Evolutionary conservation across 2,113 vertebrate species (phyloP).

Genomic region (Aix galericulata): DNA sequence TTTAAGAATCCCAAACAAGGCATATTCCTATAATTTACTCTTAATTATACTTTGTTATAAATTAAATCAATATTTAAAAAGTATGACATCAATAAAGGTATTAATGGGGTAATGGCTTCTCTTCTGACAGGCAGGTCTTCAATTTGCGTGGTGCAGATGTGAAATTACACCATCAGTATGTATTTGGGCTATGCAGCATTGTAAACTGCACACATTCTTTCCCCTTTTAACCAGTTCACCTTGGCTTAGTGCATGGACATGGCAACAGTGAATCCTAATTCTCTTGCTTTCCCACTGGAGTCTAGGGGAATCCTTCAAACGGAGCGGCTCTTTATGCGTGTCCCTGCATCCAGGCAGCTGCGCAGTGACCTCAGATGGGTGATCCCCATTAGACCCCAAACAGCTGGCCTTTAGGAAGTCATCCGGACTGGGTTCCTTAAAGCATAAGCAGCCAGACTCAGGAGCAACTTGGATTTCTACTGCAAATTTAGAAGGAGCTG

Average conservation of each 20-base stretch:
- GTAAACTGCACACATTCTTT: not conserved
- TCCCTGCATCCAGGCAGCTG: not conserved
- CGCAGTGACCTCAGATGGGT: not conserved
- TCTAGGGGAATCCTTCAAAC: not conserved
- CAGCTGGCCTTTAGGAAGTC: not conserved
- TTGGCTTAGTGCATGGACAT: not conserved
- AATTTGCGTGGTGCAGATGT: not conserved
- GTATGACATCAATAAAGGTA: not conserved
- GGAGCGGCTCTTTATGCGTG: rapidly evolving
- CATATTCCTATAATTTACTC: conserved; percentile 47
- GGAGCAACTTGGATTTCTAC: not conserved
- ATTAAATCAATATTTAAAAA: conserved; percentile 37
- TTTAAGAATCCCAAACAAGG: not conserved
- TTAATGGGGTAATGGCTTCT: conserved; percentile 18
- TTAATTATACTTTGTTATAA: conserved; percentile 30
- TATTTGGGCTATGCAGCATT: not conserved
- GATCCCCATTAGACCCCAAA: not conserved
- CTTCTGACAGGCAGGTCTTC: conserved; percentile 4
- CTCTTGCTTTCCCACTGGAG: not conserved
- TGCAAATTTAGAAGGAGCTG: not conserved
- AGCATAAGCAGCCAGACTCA: not conserved
- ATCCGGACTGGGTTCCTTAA: not conserved
- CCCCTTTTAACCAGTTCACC: not conserved
- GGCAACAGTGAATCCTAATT: not conserved
- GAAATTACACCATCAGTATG: not conserved